These are phyloP conservation scores for Puffinus mauretanicus DNA, from an alignment of 2,113 vertebrate genomes.

Conservation along the genomic window DNA sequence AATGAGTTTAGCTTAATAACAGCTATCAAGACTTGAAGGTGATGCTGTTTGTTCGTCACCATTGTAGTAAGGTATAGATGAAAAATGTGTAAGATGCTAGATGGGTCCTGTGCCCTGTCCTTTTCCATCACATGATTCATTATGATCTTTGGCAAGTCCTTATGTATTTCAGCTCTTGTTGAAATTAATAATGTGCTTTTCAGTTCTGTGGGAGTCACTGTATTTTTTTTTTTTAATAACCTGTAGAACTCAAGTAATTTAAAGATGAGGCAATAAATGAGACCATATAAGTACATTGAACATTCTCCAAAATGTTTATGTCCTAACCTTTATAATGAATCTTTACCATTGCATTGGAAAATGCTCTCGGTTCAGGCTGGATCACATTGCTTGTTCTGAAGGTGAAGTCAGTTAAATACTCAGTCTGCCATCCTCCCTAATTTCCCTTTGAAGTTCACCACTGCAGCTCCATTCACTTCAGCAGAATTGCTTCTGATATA, in stretches of 20 bases:
- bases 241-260: background rate
- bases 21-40: background rate
- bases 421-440: background rate
- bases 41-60: background rate
- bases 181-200: background rate
- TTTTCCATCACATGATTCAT: background rate
- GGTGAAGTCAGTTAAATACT: background rate
- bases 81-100: background rate
- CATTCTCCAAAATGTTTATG: background rate
- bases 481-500: background rate
- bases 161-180: background rate
- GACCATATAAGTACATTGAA: background rate
- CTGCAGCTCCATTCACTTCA: background rate
- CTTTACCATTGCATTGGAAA: background rate
- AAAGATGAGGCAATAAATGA: background rate
- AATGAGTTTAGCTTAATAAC: background rate
- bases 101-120: background rate
- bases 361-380: background rate
- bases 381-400: background rate
- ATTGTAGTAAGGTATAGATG: background rate
- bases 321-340: background rate
- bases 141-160: background rate
- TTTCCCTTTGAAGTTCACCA: background rate
- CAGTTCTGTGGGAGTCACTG: background rate
- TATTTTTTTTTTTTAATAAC: background rate